Evolutionary conservation across 1,140 invertebrate genomes (phyloP).

Genomic region (Meloidogyne chitwoodi): DNA sequence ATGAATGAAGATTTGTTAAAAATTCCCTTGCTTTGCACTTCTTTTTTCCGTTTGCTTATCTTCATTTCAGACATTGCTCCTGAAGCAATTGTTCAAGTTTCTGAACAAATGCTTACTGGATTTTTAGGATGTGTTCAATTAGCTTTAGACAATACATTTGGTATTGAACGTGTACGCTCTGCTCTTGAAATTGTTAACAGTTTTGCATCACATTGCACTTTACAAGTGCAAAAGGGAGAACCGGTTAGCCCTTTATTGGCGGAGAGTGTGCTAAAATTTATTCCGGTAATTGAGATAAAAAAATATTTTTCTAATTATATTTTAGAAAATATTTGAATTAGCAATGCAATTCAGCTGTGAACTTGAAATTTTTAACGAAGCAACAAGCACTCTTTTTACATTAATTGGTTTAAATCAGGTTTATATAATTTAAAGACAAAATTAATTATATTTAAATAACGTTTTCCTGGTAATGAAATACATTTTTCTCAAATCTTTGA

Average conservation of each 20-base stretch:
- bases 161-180: conserved; percentile 21
- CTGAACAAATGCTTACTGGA: conserved; percentile 17
- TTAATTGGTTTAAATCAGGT: conserved; percentile 23
- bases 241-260: not conserved
- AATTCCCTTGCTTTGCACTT: conserved; percentile 21
- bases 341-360: conserved; percentile 26
- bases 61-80: conserved; percentile 26
- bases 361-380: conserved; percentile 26
- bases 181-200: conserved; percentile 26
- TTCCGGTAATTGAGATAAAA: not conserved
- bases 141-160: conserved; percentile 21
- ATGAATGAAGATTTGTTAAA: conserved; percentile 29
- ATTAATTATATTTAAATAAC: too few relatives aligned
- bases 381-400: conserved; percentile 23
- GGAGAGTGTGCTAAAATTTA: conserved; percentile 1
- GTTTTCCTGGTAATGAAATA: too few relatives aligned
- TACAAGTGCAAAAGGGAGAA: not conserved
- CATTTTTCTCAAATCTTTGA: too few relatives aligned
- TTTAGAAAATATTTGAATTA: conserved; percentile 28
- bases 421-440: too few relatives aligned
- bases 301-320: not conserved
- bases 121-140: conserved; percentile 15
- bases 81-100: conserved; percentile 16
- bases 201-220: conserved; percentile 19
- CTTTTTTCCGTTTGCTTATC: conserved; percentile 28